Percentiles rank a stretch among this genome's conserved stretches.
Conservation (phyloP, 2,113 vertebrate species). For the Oreocharis arfaki region DNA sequence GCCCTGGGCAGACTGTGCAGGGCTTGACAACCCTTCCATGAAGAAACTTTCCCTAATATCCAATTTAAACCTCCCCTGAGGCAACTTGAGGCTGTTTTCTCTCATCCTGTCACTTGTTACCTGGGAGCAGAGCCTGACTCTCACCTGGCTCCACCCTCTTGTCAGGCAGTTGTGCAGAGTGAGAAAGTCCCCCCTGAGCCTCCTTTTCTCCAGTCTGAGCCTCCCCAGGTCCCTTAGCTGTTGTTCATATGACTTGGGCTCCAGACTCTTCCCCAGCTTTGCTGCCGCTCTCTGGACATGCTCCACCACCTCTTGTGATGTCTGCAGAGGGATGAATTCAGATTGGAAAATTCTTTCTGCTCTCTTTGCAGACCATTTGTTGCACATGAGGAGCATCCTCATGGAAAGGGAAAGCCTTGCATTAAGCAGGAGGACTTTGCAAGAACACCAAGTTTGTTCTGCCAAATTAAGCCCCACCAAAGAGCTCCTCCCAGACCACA, state of each 20-base stretch:
- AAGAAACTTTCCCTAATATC: background rate
- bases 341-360: background rate
- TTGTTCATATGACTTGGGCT: background rate
- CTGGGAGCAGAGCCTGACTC: background rate
- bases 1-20: background rate
- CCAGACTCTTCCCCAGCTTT: background rate
- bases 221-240: background rate
- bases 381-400: background rate
- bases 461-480: background rate
- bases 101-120: background rate
- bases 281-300: background rate
- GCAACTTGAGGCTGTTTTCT: background rate
- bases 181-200: background rate
- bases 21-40: background rate
- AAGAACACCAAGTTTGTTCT: background rate
- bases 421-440: background rate
- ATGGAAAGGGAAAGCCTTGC: background rate
- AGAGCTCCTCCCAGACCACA: background rate
- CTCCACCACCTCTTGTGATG: background rate
- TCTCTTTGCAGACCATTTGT: background rate
- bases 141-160: background rate
- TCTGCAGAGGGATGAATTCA: background rate
- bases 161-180: background rate
- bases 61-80: background rate
- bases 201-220: background rate